Percentiles rank a stretch among this genome's conserved stretches.
These are phyloP conservation scores for Manis javanica DNA, from an alignment of 2,797 vertebrate species.

Conservation along the genomic window DNA sequence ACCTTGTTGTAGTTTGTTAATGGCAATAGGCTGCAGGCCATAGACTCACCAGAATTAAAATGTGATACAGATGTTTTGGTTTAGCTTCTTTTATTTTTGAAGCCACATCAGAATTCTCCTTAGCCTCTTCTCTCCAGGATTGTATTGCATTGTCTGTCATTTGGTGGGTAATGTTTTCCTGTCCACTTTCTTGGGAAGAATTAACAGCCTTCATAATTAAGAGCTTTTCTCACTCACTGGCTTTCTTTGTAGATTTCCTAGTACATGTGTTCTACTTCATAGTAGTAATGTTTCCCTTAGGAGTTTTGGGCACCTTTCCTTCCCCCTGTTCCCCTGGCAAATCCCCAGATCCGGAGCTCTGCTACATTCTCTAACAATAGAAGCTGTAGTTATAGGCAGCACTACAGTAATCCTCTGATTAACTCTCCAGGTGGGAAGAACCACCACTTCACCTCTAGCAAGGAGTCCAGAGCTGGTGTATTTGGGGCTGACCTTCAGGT, in stretches of 20 bases:
- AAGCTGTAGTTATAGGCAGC: conserved; percentile 3
- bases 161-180: conserved; percentile 9
- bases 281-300: conserved; percentile 7
- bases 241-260: background rate
- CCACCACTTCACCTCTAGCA: background rate
- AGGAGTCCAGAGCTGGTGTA: background rate
- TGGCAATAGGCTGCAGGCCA: background rate
- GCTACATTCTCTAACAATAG: conserved; percentile 1
- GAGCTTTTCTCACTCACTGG: background rate
- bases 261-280: background rate
- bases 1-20: background rate
- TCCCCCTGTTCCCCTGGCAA: background rate
- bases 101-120: background rate
- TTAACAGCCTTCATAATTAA: conserved; percentile 29
- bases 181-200: conserved; percentile 12
- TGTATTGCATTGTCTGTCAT: conserved; percentile 17
- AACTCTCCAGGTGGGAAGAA: background rate
- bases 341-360: background rate
- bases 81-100: conserved; percentile 37
- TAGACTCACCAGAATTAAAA: conserved; percentile 45
- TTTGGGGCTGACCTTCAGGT: background rate
- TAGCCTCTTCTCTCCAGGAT: conserved; percentile 7
- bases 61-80: background rate
- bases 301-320: conserved; percentile 15
- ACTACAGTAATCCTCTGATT: background rate